Percentiles rank a stretch among this genome's conserved stretches.
phyloP scores from a whole-genome alignment of 2,797 vertebrate species.

The Linurgus olivaceus region DNA sequence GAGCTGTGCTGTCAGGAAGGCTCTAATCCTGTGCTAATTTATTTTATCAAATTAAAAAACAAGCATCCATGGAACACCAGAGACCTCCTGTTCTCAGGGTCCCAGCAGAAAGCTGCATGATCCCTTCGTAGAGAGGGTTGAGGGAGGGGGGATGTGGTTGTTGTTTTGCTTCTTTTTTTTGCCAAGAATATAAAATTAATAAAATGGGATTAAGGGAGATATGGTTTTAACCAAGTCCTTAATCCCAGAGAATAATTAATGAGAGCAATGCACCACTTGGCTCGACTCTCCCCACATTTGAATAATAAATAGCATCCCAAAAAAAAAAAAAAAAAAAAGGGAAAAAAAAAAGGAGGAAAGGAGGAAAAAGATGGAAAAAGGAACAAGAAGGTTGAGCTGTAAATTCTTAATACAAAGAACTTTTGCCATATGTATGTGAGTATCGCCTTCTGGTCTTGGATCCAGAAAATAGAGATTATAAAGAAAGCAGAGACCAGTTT shows the following conservation, averaged over 20 bases:
- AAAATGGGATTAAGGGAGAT: conserved; percentile 79
- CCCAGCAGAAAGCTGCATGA: conserved; percentile 68
- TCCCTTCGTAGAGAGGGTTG: conserved; percentile 63
- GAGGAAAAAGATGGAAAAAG: not conserved
- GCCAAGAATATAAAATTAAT: conserved; percentile 80
- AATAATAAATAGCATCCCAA: conserved; percentile 72
- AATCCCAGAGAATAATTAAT: conserved; percentile 82
- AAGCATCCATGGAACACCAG: conserved; percentile 67
- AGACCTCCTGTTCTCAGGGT: conserved; percentile 62
- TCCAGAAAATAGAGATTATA: not conserved
- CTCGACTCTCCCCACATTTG: conserved; percentile 61
- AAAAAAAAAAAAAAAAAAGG: not conserved
- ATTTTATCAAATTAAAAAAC: conserved; percentile 80
- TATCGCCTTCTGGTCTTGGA: not conserved
- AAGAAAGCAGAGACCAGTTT: not conserved
- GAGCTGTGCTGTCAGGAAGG: conserved; percentile 27
- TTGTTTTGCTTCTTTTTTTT: conserved; percentile 58
- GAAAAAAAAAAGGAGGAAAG: not conserved
- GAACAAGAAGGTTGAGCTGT: not conserved
- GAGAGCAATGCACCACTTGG: conserved; percentile 71
- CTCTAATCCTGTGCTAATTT: conserved; percentile 78
- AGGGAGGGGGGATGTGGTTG: not conserved
- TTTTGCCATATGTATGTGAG: not conserved
- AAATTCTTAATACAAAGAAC: not conserved
- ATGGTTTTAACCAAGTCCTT: conserved; percentile 74